Evolutionary conservation across 2,113 vertebrate genomes (phyloP).

Genomic region (Morphnarchus princeps): DNA sequence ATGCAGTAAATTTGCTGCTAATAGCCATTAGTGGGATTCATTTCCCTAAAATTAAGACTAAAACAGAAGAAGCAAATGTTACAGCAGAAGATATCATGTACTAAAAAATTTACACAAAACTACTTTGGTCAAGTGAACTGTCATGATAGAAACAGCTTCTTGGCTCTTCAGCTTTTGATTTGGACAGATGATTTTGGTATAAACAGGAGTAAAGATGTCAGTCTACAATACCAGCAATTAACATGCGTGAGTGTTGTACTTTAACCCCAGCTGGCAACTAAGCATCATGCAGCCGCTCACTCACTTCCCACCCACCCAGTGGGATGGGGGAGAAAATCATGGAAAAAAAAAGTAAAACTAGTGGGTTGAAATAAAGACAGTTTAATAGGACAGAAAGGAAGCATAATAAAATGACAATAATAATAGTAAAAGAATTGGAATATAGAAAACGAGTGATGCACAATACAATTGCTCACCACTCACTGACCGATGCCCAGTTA

Average conservation of each 20-base stretch:
- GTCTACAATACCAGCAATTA: neutral
- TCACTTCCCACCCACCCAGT: too few relatives aligned
- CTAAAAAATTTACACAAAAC: conserved; percentile 36
- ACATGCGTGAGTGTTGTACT: neutral
- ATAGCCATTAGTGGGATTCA: conserved; percentile 85
- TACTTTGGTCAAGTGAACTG: neutral
- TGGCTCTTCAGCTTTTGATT: neutral
- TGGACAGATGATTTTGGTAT: neutral
- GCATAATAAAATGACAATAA: too few relatives aligned
- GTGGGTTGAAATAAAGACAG: too few relatives aligned
- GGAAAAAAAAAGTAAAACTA: too few relatives aligned
- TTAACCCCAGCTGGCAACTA: too few relatives aligned
- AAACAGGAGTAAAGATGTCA: neutral
- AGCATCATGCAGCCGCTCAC: too few relatives aligned
- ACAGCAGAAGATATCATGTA: conserved; percentile 91
- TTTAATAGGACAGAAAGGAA: too few relatives aligned
- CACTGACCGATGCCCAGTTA: too few relatives aligned
- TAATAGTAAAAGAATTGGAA: too few relatives aligned
- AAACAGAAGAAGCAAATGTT: conserved; percentile 87
- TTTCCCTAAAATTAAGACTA: conserved; percentile 87
- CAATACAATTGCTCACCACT: too few relatives aligned
- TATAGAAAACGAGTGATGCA: too few relatives aligned
- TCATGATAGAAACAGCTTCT: neutral
- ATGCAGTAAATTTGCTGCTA: conserved; percentile 82
- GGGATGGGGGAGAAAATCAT: too few relatives aligned